A percentile compares a stretch with the other conserved stretches of the same genome.
Conservation (phyloP, 2,113 vertebrate genomes). For the Prinia subflava region DNA sequence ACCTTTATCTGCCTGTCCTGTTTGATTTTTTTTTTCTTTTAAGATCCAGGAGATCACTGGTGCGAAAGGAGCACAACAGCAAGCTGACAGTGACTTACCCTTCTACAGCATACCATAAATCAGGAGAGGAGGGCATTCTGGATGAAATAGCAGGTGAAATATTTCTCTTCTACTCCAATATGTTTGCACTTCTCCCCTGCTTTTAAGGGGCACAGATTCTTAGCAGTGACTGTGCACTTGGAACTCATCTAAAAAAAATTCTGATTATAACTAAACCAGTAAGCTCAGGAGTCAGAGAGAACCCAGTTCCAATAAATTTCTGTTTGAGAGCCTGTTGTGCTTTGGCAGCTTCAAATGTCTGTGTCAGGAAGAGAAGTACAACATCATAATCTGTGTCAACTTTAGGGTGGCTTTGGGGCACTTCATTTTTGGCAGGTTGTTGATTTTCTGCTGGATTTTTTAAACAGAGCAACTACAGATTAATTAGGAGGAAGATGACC, state of each 20-base stretch:
- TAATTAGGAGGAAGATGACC: neutral
- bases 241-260: neutral
- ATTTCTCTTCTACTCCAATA: neutral
- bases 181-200: neutral
- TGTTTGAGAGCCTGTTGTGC: neutral
- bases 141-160: slow-evolving; percentile 15
- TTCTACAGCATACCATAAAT: slow-evolving; percentile 22
- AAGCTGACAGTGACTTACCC: slow-evolving; percentile 87
- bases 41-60: slow-evolving; percentile 75
- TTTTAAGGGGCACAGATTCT: neutral
- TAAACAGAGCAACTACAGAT: neutral
- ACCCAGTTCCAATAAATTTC: neutral
- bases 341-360: neutral
- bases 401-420: neutral
- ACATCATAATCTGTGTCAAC: neutral
- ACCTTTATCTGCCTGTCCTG: neutral
- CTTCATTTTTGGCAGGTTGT: neutral
- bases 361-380: neutral
- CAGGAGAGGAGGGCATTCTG: neutral
- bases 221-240: neutral
- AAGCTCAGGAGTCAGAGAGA: neutral
- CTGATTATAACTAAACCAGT: neutral
- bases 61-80: slow-evolving; percentile 92
- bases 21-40: neutral
- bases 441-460: neutral